These are phyloP conservation scores for Anoplolepis gracilipes DNA, from an alignment of 1,140 invertebrate genomes.

Conservation along the genomic window DNA sequence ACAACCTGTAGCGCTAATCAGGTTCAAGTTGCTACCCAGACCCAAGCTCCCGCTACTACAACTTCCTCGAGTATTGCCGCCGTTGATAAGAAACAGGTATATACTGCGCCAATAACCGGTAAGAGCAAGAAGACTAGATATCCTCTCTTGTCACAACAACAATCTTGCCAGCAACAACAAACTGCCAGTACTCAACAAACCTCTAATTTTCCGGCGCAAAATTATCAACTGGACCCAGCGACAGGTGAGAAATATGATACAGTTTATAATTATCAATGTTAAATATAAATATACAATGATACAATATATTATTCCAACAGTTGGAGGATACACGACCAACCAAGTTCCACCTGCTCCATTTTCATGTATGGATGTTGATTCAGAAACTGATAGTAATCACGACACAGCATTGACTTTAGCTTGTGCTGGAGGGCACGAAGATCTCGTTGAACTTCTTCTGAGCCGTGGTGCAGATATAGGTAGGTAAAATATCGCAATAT, in stretches of 20 bases:
- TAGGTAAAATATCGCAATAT: slow-evolving; percentile 70
- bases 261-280: too few species aligned
- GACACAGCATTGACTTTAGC: slow-evolving; percentile 99
- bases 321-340: slow-evolving; percentile 78
- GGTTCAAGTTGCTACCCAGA: slow-evolving; percentile 88
- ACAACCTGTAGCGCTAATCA: slow-evolving; percentile 82
- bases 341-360: slow-evolving; percentile 86
- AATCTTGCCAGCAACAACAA: slow-evolving; percentile 77
- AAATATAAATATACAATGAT: too few species aligned
- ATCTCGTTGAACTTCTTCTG: slow-evolving; percentile 96
- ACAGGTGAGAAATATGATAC: slow-evolving; percentile 79
- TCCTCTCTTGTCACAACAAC: slow-evolving; percentile 84
- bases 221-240: slow-evolving; percentile 84
- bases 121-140: slow-evolving; percentile 83
- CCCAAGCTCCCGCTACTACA: slow-evolving; percentile 83
- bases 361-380: slow-evolving; percentile 95
- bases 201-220: slow-evolving; percentile 83
- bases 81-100: slow-evolving; percentile 82
- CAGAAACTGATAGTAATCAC: slow-evolving; percentile 98
- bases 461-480: slow-evolving; percentile 96
- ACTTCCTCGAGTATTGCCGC: slow-evolving; percentile 76
- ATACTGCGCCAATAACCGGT: slow-evolving; percentile 78
- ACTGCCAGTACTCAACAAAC: slow-evolving; percentile 78
- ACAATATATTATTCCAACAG: slow-evolving; percentile 71
- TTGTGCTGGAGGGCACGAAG: slow-evolving; percentile 98